Evolutionary conservation across 2,888 invertebrate genomes (phyloP).

Genomic region (Mamestra brassicae): DNA sequence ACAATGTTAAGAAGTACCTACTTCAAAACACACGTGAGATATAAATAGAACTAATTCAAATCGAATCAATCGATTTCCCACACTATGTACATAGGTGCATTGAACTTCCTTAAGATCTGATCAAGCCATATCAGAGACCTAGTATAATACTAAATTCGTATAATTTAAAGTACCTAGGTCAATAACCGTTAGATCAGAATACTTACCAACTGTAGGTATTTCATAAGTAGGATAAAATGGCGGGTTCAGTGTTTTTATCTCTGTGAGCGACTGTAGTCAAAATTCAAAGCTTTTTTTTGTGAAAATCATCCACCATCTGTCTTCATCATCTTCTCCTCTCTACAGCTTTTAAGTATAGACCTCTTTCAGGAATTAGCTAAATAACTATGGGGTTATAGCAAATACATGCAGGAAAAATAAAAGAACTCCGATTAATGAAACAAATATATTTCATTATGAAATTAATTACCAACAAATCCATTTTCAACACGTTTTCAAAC

Average conservation of each 20-base stretch:
- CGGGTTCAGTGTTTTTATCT: no score
- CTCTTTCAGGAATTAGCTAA: neutral
- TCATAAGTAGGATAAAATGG: no score
- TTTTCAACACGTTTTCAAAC: constrained; percentile 91
- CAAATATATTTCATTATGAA: constrained; percentile 91
- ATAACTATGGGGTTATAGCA: neutral
- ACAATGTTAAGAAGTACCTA: no score
- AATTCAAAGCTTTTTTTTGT: neutral
- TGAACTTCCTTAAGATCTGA: neutral
- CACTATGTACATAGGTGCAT: neutral
- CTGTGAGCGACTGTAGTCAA: no score
- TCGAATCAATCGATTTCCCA: neutral
- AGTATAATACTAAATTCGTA: constrained; percentile 2
- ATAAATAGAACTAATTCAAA: constrained; percentile 5
- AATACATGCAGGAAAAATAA: constrained; percentile 74
- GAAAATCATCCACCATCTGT: neutral
- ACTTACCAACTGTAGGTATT: neutral
- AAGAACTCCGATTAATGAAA: constrained; percentile 87
- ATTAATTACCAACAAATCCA: constrained; percentile 91
- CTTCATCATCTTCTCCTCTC: neutral
- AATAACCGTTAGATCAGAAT: constrained; percentile 11
- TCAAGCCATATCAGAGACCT: neutral
- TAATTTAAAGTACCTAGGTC: constrained; percentile 10
- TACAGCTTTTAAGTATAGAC: neutral
- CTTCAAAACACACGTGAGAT: no score